Evolutionary conservation across 2,113 vertebrate species (phyloP).

Genomic region (Scortum barcoo): DNA sequence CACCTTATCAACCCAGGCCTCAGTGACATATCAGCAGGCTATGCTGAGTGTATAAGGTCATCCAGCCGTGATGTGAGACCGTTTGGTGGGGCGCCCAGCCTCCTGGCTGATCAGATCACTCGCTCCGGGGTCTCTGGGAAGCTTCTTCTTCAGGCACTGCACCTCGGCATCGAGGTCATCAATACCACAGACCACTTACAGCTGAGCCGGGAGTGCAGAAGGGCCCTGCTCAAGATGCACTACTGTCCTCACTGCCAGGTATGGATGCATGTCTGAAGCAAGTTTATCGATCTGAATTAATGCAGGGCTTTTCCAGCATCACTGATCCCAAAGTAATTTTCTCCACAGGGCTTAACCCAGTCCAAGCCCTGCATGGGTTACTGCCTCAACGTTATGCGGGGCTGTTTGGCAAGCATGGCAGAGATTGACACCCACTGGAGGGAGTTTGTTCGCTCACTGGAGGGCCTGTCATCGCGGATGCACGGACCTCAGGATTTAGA

Average conservation of each 20-base stretch:
- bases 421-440: slow-evolving; percentile 91
- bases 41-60: slow-evolving; percentile 86
- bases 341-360: slow-evolving; percentile 80
- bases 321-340: slow-evolving; percentile 37
- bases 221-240: slow-evolving; percentile 89
- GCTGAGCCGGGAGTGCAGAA: slow-evolving; percentile 88
- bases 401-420: slow-evolving; percentile 89
- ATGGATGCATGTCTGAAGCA: background rate
- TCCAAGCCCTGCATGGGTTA: slow-evolving; percentile 92
- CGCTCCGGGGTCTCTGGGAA: slow-evolving; percentile 83
- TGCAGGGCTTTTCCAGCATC: slow-evolving; percentile 25
- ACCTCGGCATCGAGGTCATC: slow-evolving; percentile 92
- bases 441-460: slow-evolving; percentile 87
- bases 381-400: slow-evolving; percentile 90
- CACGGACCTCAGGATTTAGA: slow-evolving; percentile 83
- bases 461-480: slow-evolving; percentile 87
- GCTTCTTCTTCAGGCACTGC: slow-evolving; percentile 90
- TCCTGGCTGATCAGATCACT: slow-evolving; percentile 82
- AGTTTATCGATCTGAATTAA: slow-evolving; percentile 44
- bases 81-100: slow-evolving; percentile 82
- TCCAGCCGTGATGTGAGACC: slow-evolving; percentile 79
- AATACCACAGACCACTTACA: slow-evolving; percentile 91
- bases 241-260: slow-evolving; percentile 91
- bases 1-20: slow-evolving; percentile 83
- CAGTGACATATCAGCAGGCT: slow-evolving; percentile 79